A percentile compares a stretch with the other conserved stretches of the same genome.
These are phyloP conservation scores for Pseudorasbora parva DNA, from an alignment of 2,113 vertebrate species.

Conservation along the genomic window DNA sequence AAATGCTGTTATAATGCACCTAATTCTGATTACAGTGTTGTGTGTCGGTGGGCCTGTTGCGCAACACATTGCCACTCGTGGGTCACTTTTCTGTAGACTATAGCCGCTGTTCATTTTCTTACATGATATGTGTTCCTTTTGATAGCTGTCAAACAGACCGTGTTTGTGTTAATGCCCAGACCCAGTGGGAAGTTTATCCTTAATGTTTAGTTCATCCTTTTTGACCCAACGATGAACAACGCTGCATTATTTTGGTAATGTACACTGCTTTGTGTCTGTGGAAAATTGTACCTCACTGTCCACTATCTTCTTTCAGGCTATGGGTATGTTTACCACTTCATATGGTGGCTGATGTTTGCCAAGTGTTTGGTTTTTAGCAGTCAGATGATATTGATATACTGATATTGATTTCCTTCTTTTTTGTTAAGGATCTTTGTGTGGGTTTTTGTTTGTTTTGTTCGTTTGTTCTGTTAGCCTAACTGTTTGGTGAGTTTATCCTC, in stretches of 20 bases:
- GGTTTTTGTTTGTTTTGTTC: background rate
- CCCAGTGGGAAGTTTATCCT: background rate
- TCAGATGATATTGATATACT: background rate
- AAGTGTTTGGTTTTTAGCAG: background rate
- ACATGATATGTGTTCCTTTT: background rate
- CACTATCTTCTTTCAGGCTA: background rate
- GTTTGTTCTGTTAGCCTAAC: background rate
- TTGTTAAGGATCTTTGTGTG: background rate
- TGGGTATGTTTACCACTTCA: conserved; percentile 24
- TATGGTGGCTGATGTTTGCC: conserved; percentile 17
- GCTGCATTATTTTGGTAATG: conserved; percentile 8
- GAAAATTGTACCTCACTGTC: conserved; percentile 16
- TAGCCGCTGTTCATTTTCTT: background rate
- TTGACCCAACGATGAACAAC: background rate
- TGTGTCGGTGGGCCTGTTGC: background rate
- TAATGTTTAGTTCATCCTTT: background rate
- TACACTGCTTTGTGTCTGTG: conserved; percentile 29
- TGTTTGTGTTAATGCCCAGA: background rate
- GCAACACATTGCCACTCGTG: background rate
- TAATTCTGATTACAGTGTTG: background rate
- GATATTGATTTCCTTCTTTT: background rate
- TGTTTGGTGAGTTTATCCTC: background rate
- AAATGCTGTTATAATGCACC: background rate
- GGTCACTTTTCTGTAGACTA: background rate
- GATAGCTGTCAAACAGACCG: background rate